Conservation (phyloP, 2,797 vertebrate species). For the Acanthurus lineatus region DNA sequence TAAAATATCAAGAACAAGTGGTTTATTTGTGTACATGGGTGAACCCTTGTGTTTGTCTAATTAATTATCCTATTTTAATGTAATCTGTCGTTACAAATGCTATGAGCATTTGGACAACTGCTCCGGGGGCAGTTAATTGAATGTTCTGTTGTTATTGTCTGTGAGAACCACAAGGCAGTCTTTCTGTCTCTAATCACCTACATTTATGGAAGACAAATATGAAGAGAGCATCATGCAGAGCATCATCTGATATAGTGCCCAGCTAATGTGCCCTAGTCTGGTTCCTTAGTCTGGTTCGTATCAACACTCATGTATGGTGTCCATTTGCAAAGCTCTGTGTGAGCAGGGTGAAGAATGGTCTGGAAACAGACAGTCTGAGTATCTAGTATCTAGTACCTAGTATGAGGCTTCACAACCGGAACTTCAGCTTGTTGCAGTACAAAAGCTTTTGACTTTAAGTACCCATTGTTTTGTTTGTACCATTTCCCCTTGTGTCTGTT, state of each 20-base stretch:
- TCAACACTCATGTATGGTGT: background rate
- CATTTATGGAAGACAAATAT: background rate
- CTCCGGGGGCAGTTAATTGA: background rate
- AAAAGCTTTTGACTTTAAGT: too few relatives aligned
- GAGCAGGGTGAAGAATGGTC: background rate
- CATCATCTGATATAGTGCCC: conserved; percentile 16
- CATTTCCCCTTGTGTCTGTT: too few relatives aligned
- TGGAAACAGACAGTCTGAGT: background rate
- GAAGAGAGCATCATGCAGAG: background rate
- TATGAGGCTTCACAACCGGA: background rate
- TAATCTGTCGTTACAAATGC: background rate
- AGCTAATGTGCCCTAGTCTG: background rate
- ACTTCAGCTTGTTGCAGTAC: too few relatives aligned
- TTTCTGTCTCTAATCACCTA: background rate
- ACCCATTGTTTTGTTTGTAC: too few relatives aligned
- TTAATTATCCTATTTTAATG: conserved; percentile 5
- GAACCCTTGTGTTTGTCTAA: background rate
- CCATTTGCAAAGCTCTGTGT: background rate
- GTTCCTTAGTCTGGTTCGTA: background rate
- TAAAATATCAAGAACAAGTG: conserved; percentile 51
- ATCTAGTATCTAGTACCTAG: too few relatives aligned
- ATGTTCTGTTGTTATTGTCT: background rate
- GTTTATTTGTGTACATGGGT: conserved; percentile 22
- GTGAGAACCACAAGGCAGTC: background rate
- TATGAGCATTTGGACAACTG: background rate